Evolutionary conservation across 2,888 invertebrate genomes (phyloP).

Genomic region (Ectemnius cavifrons): DNA sequence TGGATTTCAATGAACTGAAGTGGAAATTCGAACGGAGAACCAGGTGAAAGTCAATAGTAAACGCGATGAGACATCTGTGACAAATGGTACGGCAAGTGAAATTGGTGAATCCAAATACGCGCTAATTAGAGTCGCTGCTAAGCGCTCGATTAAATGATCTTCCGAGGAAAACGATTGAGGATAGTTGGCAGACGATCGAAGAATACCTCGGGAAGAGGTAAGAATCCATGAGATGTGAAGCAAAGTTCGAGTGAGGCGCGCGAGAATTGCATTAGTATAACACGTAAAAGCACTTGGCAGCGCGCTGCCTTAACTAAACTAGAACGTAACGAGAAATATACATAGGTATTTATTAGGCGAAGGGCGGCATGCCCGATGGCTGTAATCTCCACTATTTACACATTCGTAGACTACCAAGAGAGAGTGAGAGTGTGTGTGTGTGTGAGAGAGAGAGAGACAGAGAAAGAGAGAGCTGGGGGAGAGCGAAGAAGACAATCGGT

Average conservation of each 20-base stretch:
- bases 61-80: constrained; percentile 29
- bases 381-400: constrained; percentile 1
- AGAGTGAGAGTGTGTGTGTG: not conserved
- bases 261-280: not conserved
- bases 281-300: constrained; percentile 1
- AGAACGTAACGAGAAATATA: not conserved
- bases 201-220: not conserved
- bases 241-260: not conserved
- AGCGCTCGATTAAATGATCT: constrained; percentile 1
- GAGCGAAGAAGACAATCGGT: constrained; percentile 44
- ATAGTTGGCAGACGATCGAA: not conserved
- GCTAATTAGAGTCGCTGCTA: constrained; percentile 30
- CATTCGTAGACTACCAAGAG: not conserved
- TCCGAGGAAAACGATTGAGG: not conserved
- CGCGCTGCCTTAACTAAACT: constrained; percentile 1
- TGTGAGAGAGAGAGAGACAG: no score
- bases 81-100: not conserved
- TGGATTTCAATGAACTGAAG: constrained; percentile 28
- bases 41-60: constrained; percentile 45
- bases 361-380: not conserved
- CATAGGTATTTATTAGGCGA: constrained; percentile 1
- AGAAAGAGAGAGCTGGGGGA: no score
- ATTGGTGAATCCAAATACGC: constrained; percentile 36
- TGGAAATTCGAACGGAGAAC: constrained; percentile 33
- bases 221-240: not conserved